Evolutionary conservation across 2,888 invertebrate genomes (phyloP).

Genomic region (Drosophila macrospina): DNA sequence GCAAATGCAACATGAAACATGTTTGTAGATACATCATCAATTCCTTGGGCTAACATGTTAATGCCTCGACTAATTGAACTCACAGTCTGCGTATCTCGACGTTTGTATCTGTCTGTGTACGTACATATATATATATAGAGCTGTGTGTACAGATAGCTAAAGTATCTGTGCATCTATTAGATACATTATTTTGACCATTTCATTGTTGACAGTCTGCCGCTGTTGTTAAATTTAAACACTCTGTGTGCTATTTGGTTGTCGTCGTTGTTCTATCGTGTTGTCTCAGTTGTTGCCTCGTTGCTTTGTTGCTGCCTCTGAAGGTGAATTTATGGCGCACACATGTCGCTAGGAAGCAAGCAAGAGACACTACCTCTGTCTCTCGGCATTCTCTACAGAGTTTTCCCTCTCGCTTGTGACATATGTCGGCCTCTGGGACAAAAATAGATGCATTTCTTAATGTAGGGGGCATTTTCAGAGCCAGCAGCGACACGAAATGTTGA

Average conservation of each 20-base stretch:
- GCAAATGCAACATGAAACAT: conserved; percentile 29
- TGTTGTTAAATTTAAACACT: conserved; percentile 75
- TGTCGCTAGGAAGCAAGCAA: conserved; percentile 49
- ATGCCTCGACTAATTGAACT: conserved; percentile 22
- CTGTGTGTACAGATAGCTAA: neutral
- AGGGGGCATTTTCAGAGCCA: conserved; percentile 70
- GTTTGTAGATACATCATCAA: conserved; percentile 16
- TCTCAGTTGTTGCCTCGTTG: conserved; percentile 38
- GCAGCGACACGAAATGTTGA: conserved; percentile 18
- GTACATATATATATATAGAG: too few relatives aligned
- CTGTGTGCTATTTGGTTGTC: conserved; percentile 63
- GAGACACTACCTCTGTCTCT: conserved; percentile 32
- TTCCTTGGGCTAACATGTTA: conserved; percentile 30
- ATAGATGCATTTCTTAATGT: conserved; percentile 75
- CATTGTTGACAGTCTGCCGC: conserved; percentile 53
- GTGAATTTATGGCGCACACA: conserved; percentile 80
- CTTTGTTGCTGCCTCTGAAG: conserved; percentile 58
- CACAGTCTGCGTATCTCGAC: neutral
- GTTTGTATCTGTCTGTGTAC: conserved; percentile 4
- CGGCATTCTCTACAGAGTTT: conserved; percentile 12
- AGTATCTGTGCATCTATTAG: conserved; percentile 37
- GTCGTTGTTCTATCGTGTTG: neutral
- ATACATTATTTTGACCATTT: conserved; percentile 63
- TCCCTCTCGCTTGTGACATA: conserved; percentile 63
- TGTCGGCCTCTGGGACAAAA: conserved; percentile 67